Evolutionary conservation across 92 coral and sea anemone genomes (phyloP).

Genomic region (Micromussa lordhowensis): DNA sequence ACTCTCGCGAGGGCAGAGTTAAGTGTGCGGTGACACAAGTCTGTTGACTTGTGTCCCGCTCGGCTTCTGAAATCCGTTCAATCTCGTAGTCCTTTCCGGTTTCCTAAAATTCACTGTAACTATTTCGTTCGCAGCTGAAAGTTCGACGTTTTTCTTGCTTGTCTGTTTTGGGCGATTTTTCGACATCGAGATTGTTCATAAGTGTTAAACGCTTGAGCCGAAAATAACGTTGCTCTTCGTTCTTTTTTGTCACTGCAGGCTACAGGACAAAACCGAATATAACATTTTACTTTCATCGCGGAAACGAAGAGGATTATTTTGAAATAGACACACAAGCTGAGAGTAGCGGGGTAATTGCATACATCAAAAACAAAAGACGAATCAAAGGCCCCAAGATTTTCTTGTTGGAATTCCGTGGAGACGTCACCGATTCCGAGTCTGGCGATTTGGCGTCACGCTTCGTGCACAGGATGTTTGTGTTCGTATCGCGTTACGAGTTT

Average conservation of each 20-base stretch:
- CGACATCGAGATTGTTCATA: no score
- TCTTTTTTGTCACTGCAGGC: constrained; percentile 38
- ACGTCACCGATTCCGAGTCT: constrained; percentile 44
- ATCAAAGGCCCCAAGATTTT: constrained; percentile 47
- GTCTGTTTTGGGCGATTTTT: no score
- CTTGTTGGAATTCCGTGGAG: constrained; percentile 67
- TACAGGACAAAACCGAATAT: constrained; percentile 49
- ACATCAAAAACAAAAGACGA: constrained; percentile 29
- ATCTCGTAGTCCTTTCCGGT: no score
- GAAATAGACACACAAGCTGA: constrained; percentile 33
- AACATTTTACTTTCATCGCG: constrained; percentile 59
- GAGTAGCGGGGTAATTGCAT: constrained; percentile 34
- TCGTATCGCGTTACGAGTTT: constrained; percentile 57
- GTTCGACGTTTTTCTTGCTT: background rate
- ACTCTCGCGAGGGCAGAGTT: no score
- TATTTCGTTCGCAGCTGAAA: background rate
- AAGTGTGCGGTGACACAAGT: no score
- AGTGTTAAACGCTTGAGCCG: background rate
- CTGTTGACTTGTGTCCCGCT: no score
- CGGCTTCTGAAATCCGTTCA: no score
- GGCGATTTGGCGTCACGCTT: constrained; percentile 66
- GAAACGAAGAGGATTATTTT: constrained; percentile 53
- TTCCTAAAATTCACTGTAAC: no score
- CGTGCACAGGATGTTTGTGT: constrained; percentile 64
- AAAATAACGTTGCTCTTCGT: background rate